Evolutionary conservation across 2,888 invertebrate genomes (phyloP).

Genomic region (Dusona sp.): DNA sequence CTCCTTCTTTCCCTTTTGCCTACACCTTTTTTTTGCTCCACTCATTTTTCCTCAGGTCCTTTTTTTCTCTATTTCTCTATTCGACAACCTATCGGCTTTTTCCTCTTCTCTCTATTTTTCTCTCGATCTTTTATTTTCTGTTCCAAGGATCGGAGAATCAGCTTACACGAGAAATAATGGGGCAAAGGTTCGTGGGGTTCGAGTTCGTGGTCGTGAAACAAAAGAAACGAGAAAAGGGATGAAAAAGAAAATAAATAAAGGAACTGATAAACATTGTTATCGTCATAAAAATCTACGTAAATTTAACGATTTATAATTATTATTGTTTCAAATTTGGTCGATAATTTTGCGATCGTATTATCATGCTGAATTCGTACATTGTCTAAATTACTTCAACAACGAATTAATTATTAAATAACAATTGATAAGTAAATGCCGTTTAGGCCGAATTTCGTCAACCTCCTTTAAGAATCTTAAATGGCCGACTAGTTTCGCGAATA

Average conservation of each 20-base stretch:
- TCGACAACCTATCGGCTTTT: neutral
- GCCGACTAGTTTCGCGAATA: neutral
- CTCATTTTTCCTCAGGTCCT: neutral
- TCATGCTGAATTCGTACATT: slow-evolving; percentile 39
- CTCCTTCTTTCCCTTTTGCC: neutral
- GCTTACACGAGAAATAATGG: slow-evolving; percentile 61
- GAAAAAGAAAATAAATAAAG: neutral
- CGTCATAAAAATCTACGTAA: slow-evolving; percentile 58
- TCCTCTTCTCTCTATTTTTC: slow-evolving; percentile 2
- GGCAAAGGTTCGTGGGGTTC: slow-evolving; percentile 39
- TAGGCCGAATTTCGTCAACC: slow-evolving; percentile 48
- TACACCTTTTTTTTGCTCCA: neutral
- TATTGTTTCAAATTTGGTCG: slow-evolving; percentile 70
- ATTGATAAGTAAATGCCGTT: slow-evolving; percentile 31
- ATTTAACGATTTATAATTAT: slow-evolving; percentile 61
- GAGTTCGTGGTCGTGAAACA: slow-evolving; percentile 32
- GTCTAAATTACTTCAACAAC: slow-evolving; percentile 31
- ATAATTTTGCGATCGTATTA: slow-evolving; percentile 48
- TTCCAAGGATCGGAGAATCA: slow-evolving; percentile 50
- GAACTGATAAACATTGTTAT: slow-evolving; percentile 31
- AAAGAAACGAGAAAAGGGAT: slow-evolving; percentile 1
- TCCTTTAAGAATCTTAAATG: neutral
- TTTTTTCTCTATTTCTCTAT: slow-evolving; percentile 22
- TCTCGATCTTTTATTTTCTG: slow-evolving; percentile 32
- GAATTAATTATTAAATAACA: slow-evolving; percentile 48